Evolutionary conservation across 2,797 vertebrate species (phyloP), one percentile per base, ranked within the genome.

Genomic region (Xenentodon cancila): DNA sequence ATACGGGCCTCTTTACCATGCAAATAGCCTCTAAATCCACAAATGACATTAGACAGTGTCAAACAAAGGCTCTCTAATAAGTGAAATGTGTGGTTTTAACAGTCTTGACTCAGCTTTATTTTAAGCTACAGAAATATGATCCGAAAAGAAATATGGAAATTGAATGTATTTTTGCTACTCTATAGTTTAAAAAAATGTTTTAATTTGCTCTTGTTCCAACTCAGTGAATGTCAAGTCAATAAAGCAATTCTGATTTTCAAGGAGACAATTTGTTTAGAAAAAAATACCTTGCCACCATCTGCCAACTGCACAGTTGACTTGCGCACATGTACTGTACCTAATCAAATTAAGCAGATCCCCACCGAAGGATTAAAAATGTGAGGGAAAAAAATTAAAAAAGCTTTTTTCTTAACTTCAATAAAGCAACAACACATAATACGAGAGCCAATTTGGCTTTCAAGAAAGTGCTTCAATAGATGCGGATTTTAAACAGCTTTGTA

Each of bases 381-480:
- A 86, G 88, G 90, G 42, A 13, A 22, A 30, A 79, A 75, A 91
- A 84, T 63, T 68, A 74, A 50, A 86, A 37, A 89, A 86, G 91
- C 75, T 46, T 70, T 67, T 64, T 71, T 62, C 53, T 62, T 56
- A 34, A 66, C 72, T 64, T 81, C 72, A 81, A 63, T 77, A 84
- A 73, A 63, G n/a, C 44, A 77, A 77, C 64, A 78, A 79, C 76
- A 82, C 68, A 82, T 77, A 81, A 80, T 71, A 77, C 68, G 60
- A 83, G 74, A 54, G 58, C 81, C 65, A 88, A 95, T 95, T 97
- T 96, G 94, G 96, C 96, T 98, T 96, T 94, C 94, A 95, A 95
- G 94, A 96, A 97, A 97, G 94, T 95, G 94, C 94, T 96, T 95
- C 96, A 97, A 95, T 95, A 94, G 94, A 96, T 97, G 95, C 95